Evolutionary conservation across 2,888 invertebrate species (phyloP).

Genomic region (Mesochorus sp.): DNA sequence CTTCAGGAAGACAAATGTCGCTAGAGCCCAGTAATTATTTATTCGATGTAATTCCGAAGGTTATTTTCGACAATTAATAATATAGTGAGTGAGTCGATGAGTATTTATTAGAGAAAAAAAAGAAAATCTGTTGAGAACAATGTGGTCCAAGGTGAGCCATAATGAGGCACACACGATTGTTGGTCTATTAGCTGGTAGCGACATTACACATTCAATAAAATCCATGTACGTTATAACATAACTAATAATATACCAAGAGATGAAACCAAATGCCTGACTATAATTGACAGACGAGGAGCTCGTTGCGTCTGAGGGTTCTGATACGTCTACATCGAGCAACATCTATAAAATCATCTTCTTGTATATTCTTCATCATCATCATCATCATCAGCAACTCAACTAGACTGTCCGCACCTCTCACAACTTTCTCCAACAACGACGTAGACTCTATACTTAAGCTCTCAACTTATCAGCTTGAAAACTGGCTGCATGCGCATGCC

Average conservation of each 20-base stretch:
- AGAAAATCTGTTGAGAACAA: conserved; percentile 31
- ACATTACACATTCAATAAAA: background rate
- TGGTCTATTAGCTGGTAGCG: conserved; percentile 21
- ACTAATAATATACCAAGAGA: conserved; percentile 38
- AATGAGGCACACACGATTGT: conserved; percentile 40
- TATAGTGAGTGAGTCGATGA: conserved; percentile 21
- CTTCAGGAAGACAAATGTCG: background rate
- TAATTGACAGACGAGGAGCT: conserved; percentile 14
- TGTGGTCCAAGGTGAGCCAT: conserved; percentile 60
- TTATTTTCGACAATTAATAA: conserved; percentile 17
- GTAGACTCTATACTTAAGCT: conserved; percentile 35
- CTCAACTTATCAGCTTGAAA: conserved; percentile 13
- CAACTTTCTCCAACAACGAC: conserved; percentile 40
- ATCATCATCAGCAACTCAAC: conserved; percentile 36
- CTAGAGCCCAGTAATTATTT: background rate
- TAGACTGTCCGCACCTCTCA: conserved; percentile 46
- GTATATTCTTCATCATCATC: background rate
- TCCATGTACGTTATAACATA: conserved; percentile 2
- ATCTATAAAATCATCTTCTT: conserved; percentile 40
- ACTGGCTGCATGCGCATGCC: background rate
- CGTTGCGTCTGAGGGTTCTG: too few species aligned
- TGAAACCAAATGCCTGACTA: conserved; percentile 23
- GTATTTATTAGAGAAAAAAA: conserved; percentile 11
- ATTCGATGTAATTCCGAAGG: conserved; percentile 47
- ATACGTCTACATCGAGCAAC: background rate